Conservation (phyloP, 2,888 invertebrate genomes). For the Cataglyphis cursor region DNA sequence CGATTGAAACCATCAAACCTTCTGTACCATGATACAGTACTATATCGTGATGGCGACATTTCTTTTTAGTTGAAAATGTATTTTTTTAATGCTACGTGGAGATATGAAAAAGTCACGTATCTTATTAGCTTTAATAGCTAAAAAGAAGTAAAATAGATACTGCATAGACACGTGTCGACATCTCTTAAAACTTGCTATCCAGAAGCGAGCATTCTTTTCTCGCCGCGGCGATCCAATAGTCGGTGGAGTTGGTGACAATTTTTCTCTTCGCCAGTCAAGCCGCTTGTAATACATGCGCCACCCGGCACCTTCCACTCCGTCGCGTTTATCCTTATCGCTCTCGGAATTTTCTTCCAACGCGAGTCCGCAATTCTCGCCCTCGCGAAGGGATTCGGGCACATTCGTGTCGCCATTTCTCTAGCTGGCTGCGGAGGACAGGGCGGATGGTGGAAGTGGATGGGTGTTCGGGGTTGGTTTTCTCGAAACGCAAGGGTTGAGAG, state of each 20-base stretch:
- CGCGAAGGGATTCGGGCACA: conserved; percentile 44
- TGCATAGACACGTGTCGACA: not conserved
- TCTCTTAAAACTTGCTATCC: not conserved
- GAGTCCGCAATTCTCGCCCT: conserved; percentile 58
- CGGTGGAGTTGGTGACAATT: conserved; percentile 63
- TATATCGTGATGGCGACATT: not conserved
- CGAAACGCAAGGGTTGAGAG: conserved; percentile 1
- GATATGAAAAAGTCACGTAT: not conserved
- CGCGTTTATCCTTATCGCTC: conserved; percentile 67
- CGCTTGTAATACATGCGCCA: conserved; percentile 69
- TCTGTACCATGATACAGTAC: not conserved
- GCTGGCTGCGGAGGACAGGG: conserved; percentile 25
- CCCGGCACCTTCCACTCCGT: conserved; percentile 53
- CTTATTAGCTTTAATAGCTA: not conserved
- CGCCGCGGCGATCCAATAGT: conserved; percentile 25
- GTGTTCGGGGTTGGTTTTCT: conserved; percentile 42
- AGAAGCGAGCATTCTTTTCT: conserved; percentile 24
- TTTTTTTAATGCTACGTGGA: not conserved
- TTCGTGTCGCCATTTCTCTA: conserved; percentile 67
- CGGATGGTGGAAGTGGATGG: conserved; percentile 22
- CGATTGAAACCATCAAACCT: not conserved
- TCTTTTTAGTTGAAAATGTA: not conserved
- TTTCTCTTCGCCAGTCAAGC: conserved; percentile 53
- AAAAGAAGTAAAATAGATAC: not conserved
- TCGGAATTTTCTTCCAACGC: conserved; percentile 56